Percentiles rank a stretch among this genome's conserved stretches.
Evolutionary conservation across 1,140 invertebrate genomes (phyloP).

Genomic region (Acromyrmex echinatior): DNA sequence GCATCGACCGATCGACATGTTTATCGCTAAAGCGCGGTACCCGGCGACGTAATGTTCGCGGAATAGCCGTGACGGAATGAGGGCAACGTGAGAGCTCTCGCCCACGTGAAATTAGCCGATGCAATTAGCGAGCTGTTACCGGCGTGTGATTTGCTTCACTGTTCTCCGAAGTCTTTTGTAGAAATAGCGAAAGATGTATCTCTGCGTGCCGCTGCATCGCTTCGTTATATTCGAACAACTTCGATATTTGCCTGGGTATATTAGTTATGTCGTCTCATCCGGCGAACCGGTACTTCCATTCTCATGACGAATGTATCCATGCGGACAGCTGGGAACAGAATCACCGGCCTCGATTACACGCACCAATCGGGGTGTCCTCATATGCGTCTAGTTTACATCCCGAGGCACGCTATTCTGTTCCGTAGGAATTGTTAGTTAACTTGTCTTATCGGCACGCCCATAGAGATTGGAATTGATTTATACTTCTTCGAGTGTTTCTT

Average conservation of each 20-base stretch:
- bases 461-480: conserved; percentile 39
- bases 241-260: conserved; percentile 31
- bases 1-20: conserved; percentile 51
- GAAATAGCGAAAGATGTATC: conserved; percentile 40
- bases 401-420: conserved; percentile 41
- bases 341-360: conserved; percentile 41
- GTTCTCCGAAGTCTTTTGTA: conserved; percentile 47
- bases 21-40: conserved; percentile 43
- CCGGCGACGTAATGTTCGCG: conserved; percentile 34
- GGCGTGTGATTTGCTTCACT: conserved; percentile 61
- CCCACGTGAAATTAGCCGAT: conserved; percentile 53
- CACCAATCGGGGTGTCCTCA: conserved; percentile 31
- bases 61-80: conserved; percentile 26
- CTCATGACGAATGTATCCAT: conserved; percentile 47
- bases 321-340: conserved; percentile 27
- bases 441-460: conserved; percentile 47
- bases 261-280: conserved; percentile 49
- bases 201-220: not conserved
- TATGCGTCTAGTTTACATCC: conserved; percentile 34
- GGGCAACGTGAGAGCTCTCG: conserved; percentile 1
- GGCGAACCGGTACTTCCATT: conserved; percentile 35
- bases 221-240: conserved; percentile 25
- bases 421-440: conserved; percentile 48
- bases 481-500: not conserved
- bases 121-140: conserved; percentile 57